Evolutionary conservation across 2,797 vertebrate species (phyloP), one percentile per base, ranked within the genome.

Genomic region (Fistularia commersonii): DNA sequence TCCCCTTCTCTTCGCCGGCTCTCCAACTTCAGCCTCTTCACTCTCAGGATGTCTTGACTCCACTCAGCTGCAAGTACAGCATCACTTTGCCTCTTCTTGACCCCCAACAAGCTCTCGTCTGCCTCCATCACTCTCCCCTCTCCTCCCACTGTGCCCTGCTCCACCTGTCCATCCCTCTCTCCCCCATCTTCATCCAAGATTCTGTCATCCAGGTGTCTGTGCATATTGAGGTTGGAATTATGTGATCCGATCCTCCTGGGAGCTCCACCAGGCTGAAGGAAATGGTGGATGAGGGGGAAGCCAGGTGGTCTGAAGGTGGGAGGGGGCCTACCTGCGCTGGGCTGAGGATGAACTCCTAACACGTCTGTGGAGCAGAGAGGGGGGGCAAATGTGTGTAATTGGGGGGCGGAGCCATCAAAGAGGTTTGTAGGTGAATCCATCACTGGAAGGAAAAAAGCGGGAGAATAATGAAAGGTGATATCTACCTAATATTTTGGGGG

Each of bases 351-450:
- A 55, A 45, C 77, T 52, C 57, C 84, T 8, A 73, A 15, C 7
- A 73, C 54, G 15, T 81, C 85, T 9, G 87, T 12, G 0, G 87
- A 81, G 66, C 76, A 73, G 53, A 76, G 81, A 35, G 83, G 68
- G 11, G 85, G 69, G 33, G 77, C 67, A 32, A 88, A 91, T 0
- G 70, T 56, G 1, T 72, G 86, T n/a, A 81, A 78, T 66, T 88
- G 85, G 5, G 79, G 63, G 44, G 80, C 46, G 35, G 86, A 80
- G 61, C 87, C 83, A 47, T 79, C 75, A 14, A 90, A 90, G 64
- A 88, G 79, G 63, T 90, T 87, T 38, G 76, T 68, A 47, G 86
- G 77, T 53, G 89, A 88, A 81, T 91, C 88, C 91, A 92, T 91
- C 53, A 41, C 79, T 88, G 80, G 6, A 61, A 52, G 10, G 61